phyloP scores from a whole-genome alignment of 92 coral and sea anemone species.

The Epizoanthus ramosus region DNA sequence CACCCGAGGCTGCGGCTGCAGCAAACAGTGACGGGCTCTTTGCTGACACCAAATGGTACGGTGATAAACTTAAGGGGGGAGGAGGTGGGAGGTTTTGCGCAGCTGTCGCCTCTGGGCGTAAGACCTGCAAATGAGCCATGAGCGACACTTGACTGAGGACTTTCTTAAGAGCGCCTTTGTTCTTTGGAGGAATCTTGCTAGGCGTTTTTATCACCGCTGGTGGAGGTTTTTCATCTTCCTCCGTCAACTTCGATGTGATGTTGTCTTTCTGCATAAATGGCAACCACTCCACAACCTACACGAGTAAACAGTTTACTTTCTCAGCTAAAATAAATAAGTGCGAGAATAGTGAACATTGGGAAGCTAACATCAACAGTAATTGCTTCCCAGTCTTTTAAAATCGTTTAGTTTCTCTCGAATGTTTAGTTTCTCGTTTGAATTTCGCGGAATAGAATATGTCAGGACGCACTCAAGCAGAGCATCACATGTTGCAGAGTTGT shows the following conservation, averaged over 20 bases:
- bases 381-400: too few species aligned
- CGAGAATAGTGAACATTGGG: too few species aligned
- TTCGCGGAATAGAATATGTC: too few species aligned
- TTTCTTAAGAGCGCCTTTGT: conserved; percentile 73
- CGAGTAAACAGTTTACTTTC: not conserved
- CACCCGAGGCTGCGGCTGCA: conserved; percentile 98
- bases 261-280: conserved; percentile 79
- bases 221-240: conserved; percentile 62
- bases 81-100: conserved; percentile 90
- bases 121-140: conserved; percentile 83
- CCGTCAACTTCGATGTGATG: conserved; percentile 67
- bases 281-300: conserved; percentile 94
- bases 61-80: conserved; percentile 94
- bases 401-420: too few species aligned
- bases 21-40: conserved; percentile 94
- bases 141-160: conserved; percentile 90
- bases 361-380: too few species aligned
- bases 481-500: too few species aligned
- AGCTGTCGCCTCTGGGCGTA: conserved; percentile 75
- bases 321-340: too few species aligned
- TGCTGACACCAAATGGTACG: conserved; percentile 91
- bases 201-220: conserved; percentile 68
- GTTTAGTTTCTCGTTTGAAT: too few species aligned
- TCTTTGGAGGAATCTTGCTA: conserved; percentile 57
- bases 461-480: too few species aligned